Evolutionary conservation across 2,888 invertebrate genomes (phyloP).

Genomic region (Synergus itoensis): DNA sequence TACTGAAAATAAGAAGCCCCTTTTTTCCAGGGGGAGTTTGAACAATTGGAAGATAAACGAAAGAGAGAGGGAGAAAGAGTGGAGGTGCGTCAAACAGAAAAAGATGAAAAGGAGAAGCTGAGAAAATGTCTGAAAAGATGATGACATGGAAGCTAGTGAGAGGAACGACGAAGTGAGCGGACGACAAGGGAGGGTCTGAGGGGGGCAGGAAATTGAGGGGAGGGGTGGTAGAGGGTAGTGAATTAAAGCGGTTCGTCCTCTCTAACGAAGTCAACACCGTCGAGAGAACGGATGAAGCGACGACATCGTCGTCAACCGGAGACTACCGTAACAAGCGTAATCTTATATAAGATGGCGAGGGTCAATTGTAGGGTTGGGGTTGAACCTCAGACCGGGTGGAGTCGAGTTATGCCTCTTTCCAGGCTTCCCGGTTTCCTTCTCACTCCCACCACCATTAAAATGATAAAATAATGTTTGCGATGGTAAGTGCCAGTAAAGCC

Average conservation of each 20-base stretch:
- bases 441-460: slow-evolving; percentile 69
- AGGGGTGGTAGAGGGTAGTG: slow-evolving; percentile 56
- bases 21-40: slow-evolving; percentile 4
- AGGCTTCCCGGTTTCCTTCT: slow-evolving; percentile 33
- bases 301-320: slow-evolving; percentile 57
- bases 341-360: slow-evolving; percentile 68
- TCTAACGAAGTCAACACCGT: slow-evolving; percentile 70
- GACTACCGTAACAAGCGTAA: slow-evolving; percentile 73
- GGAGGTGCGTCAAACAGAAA: slow-evolving; percentile 30
- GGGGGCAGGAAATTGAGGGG: slow-evolving; percentile 46
- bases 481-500: slow-evolving; percentile 74
- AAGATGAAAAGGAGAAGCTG: slow-evolving; percentile 39
- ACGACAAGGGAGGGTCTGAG: slow-evolving; percentile 30
- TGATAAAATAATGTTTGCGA: slow-evolving; percentile 77
- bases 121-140: slow-evolving; percentile 43
- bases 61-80: not conserved
- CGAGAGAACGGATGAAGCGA: slow-evolving; percentile 47
- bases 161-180: slow-evolving; percentile 37
- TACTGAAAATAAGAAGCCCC: not conserved
- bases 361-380: slow-evolving; percentile 53
- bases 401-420: slow-evolving; percentile 46
- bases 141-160: slow-evolving; percentile 43
- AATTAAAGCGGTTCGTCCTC: slow-evolving; percentile 70
- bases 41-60: slow-evolving; percentile 49
- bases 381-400: slow-evolving; percentile 42